A percentile compares a stretch with the other conserved stretches of the same genome.
These are phyloP conservation scores for Antennarius striatus DNA, from an alignment of 2,113 vertebrate genomes.

Conservation along the genomic window DNA sequence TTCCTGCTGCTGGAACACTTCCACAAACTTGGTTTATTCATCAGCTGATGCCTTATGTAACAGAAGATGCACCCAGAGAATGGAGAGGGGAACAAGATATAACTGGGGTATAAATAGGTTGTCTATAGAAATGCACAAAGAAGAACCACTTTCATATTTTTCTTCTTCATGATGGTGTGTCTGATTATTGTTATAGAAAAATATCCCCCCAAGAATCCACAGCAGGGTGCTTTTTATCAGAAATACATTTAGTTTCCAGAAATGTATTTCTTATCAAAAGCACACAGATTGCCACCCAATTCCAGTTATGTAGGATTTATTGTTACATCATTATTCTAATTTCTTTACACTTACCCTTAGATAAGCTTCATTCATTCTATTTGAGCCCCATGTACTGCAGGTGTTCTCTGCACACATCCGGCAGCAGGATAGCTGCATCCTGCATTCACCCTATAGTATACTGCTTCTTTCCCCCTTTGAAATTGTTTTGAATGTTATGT, in stretches of 20 bases:
- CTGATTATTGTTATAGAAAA: neutral
- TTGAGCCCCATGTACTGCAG: no score
- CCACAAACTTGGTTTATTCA: slow-evolving; percentile 13
- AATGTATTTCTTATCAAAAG: neutral
- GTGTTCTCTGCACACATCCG: no score
- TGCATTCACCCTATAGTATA: slow-evolving; percentile 23
- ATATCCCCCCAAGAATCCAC: neutral
- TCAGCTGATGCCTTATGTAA: slow-evolving; percentile 33
- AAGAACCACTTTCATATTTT: neutral
- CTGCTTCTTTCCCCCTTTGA: neutral
- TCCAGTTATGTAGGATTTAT: no score
- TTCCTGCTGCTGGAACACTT: slow-evolving; percentile 18
- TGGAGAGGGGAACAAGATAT: slow-evolving; percentile 9
- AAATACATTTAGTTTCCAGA: neutral
- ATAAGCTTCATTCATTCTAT: no score
- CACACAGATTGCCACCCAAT: no score
- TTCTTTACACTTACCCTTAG: no score
- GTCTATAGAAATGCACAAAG: slow-evolving; percentile 20
- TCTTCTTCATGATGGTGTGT: neutral
- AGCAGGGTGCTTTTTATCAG: neutral
- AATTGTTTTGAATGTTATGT: slow-evolving; percentile 20
- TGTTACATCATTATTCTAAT: no score
- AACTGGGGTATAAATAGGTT: slow-evolving; percentile 23
- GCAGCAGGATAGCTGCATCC: neutral
- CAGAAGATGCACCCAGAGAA: slow-evolving; percentile 14